Base-by-base conservation (phyloP, 2,797 vertebrate species). In the Florisuga fusca region DNA sequence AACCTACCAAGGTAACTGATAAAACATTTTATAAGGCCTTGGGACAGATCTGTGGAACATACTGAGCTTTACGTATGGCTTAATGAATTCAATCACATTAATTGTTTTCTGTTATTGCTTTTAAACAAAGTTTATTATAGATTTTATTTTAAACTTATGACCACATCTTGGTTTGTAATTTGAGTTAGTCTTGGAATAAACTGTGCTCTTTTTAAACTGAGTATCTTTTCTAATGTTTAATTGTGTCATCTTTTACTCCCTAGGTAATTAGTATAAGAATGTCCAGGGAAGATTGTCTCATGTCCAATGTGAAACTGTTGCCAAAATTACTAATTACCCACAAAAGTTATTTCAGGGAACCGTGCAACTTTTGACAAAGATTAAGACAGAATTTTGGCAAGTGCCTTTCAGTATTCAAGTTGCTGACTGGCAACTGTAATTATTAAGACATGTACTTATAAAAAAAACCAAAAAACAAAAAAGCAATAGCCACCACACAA, bases 361-460 rank as follows among this genome's bases (percentile, higher is more conserved):
- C 50, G 26, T 59, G 36, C 17, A 81, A 45, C 53, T 90, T 93
- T 87, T 84, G 11, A 76, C 25, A 29, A 59, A 85, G 43, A 58
- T 64, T 34, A 81, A 90, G 84, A 67, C 21, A 43, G 45, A 84
- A 87, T 89, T 92, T 89, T 95, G 73, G 58, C 50, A 66, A 64
- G 8, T 6, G 41, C 3, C 4, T 72, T 67, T 68, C 23, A 7
- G 4, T 77, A 61, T 68, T 89, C 57, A 64, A 15, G 7, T 72
- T 87, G 23, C 27, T 82, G 67, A 73, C 11, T 33, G 63, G 21
- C 55, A 88, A 51, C 51, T 68, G 29, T 92, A 85, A 81, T 85
- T 84, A 57, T 38, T 57, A 79, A 85, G 54, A 27, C 31, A 72
- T 15, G 11, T 36, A 38, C 17, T 62, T n/a, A 38, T 2, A 25